A percentile compares a stretch with the other conserved stretches of the same genome.
Conservation (phyloP, 2,888 invertebrate genomes). For the Agrotis puta region DNA sequence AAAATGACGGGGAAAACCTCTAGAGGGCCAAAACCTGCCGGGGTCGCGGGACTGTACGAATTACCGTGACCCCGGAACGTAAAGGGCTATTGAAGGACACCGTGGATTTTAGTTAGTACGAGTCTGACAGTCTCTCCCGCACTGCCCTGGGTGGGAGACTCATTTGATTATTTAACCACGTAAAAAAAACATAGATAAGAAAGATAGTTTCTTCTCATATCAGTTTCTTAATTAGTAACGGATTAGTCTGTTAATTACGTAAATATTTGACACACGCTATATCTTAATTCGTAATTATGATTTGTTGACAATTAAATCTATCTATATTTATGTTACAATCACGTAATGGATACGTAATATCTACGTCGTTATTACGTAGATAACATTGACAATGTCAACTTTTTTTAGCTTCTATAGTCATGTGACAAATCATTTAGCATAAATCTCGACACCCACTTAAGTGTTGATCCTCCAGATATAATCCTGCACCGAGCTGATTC, state of each 20-base stretch:
- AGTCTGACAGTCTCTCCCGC: too few species aligned
- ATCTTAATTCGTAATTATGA: slow-evolving; percentile 8
- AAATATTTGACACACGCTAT: slow-evolving; percentile 18
- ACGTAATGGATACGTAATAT: slow-evolving; percentile 20
- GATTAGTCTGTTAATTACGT: slow-evolving; percentile 24
- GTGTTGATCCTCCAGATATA: slow-evolving; percentile 11
- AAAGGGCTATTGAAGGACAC: too few species aligned
- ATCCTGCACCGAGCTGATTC: background rate
- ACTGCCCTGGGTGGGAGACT: too few species aligned
- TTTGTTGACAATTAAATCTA: slow-evolving; percentile 10
- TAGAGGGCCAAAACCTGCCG: too few species aligned
- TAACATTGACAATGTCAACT: slow-evolving; percentile 17
- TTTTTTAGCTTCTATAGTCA: slow-evolving; percentile 11
- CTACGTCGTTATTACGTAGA: slow-evolving; percentile 30
- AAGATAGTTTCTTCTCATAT: slow-evolving; percentile 8
- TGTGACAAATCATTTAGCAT: slow-evolving; percentile 12
- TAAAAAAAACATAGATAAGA: background rate
- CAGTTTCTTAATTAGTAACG: slow-evolving; percentile 7
- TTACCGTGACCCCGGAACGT: too few species aligned
- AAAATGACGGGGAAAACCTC: too few species aligned
- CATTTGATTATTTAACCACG: too few species aligned
- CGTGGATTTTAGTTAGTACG: too few species aligned
- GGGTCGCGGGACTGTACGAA: too few species aligned
- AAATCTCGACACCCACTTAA: background rate
- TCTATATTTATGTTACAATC: slow-evolving; percentile 5